These are phyloP conservation scores for Megaceryle torquata DNA, from an alignment of 2,113 vertebrate species.

Conservation along the genomic window DNA sequence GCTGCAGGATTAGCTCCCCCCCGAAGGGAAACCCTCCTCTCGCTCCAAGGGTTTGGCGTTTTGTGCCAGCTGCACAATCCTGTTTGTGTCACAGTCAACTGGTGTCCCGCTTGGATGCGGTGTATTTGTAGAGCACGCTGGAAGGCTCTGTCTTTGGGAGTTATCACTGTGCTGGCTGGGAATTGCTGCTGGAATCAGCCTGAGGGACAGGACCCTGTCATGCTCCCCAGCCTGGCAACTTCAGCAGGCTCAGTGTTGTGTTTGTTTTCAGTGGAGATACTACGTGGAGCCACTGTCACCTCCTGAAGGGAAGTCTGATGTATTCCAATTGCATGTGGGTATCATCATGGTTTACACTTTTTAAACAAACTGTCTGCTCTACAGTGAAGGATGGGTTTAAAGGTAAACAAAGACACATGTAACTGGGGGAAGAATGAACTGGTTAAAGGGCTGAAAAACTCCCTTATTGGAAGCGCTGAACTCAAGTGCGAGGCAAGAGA, in stretches of 20 bases:
- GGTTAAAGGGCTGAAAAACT: neutral
- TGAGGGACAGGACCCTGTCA: neutral
- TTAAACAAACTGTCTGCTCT: neutral
- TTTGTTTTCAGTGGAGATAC: neutral
- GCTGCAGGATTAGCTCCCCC: neutral
- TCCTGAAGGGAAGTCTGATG: neutral
- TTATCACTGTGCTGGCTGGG: neutral
- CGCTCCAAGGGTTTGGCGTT: neutral
- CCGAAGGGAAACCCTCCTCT: neutral
- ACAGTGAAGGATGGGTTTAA: neutral
- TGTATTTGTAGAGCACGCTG: fast-evolving
- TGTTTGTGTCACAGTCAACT: neutral
- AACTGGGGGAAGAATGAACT: neutral
- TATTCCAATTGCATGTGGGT: fast-evolving
- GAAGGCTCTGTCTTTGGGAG: neutral
- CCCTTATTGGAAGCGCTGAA: neutral
- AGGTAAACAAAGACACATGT: neutral
- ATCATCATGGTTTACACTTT: neutral
- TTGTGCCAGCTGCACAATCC: neutral
- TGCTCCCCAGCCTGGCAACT: neutral
- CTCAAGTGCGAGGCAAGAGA: neutral
- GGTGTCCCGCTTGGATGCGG: neutral
- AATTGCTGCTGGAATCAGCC: neutral
- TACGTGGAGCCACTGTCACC: neutral
- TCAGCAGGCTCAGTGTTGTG: neutral